Conservation (phyloP, 1,140 invertebrate species). For the Trichonephila clavipes region DNA sequence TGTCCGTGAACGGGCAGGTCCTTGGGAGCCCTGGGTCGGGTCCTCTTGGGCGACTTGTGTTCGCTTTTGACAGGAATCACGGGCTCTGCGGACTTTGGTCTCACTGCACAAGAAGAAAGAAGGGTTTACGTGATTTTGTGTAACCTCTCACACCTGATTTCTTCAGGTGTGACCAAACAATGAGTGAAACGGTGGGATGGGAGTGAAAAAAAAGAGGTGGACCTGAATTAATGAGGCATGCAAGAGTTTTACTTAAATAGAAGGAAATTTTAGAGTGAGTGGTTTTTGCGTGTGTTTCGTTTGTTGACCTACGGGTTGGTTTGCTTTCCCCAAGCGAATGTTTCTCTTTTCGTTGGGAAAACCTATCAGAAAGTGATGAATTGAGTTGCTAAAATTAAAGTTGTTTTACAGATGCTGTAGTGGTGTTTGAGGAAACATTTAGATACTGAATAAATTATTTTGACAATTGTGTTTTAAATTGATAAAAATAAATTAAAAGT, state of each 20-base stretch:
- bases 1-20: constrained; percentile 71
- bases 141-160: neutral
- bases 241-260: constrained; percentile 7
- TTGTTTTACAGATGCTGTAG: neutral
- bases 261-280: neutral
- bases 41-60: constrained; percentile 69
- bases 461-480: too few species aligned
- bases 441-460: too few species aligned
- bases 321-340: neutral
- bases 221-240: constrained; percentile 10
- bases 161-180: neutral
- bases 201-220: neutral
- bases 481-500: too few species aligned
- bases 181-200: neutral
- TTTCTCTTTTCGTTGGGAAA: neutral
- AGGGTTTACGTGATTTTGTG: neutral
- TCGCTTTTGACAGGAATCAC: constrained; percentile 61
- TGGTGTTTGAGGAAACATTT: too few species aligned
- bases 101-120: constrained; percentile 20
- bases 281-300: neutral
- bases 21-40: constrained; percentile 63
- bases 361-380: neutral
- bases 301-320: neutral
- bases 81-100: constrained; percentile 68
- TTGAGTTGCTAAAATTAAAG: neutral